Evolutionary conservation across 2,113 vertebrate species (phyloP).

Genomic region (Thinocorus orbignyianus): DNA sequence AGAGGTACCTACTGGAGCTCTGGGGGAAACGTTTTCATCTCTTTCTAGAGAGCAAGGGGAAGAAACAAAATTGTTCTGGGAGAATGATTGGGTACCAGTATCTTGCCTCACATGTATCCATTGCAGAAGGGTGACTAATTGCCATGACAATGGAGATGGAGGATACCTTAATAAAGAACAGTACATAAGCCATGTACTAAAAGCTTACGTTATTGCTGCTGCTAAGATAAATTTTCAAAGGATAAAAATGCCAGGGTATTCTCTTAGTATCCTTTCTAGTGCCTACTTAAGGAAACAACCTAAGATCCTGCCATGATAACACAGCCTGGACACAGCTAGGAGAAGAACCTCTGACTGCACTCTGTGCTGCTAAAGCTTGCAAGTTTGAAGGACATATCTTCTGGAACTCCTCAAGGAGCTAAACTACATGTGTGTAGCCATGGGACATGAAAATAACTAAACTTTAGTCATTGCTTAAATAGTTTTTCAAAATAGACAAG

Average conservation of each 20-base stretch:
- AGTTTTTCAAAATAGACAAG: background rate
- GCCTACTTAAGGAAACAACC: background rate
- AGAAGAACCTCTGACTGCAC: background rate
- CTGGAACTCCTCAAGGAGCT: background rate
- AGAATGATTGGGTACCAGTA: background rate
- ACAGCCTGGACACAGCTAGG: background rate
- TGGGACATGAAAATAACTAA: background rate
- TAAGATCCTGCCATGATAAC: background rate
- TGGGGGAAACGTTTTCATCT: background rate
- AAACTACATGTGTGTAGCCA: background rate
- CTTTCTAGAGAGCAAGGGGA: background rate
- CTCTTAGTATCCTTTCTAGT: background rate
- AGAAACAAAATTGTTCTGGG: background rate
- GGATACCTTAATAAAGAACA: background rate
- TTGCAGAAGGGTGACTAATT: background rate
- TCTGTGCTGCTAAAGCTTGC: background rate
- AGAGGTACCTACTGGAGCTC: background rate
- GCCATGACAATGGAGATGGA: background rate
- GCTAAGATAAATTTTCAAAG: background rate
- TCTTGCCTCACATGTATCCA: background rate
- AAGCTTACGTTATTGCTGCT: background rate
- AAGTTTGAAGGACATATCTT: background rate
- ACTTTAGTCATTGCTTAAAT: background rate
- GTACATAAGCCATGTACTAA: background rate
- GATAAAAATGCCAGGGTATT: background rate